Evolutionary conservation across 2,797 vertebrate genomes (phyloP), one percentile per base, ranked within the genome.

Genomic region (Rachycentron canadum): DNA sequence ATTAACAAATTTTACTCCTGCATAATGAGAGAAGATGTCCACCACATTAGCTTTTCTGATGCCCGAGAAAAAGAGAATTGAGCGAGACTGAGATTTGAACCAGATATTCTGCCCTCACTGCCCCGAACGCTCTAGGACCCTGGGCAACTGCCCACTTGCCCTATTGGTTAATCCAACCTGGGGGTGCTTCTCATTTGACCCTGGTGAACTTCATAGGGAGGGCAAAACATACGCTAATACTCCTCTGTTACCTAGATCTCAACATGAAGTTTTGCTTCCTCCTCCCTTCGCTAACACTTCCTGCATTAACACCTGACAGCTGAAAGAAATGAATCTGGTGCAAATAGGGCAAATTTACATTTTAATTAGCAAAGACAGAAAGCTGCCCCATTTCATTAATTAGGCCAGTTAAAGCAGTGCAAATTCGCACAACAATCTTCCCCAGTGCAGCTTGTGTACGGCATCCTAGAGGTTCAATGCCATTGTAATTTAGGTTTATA

Each of bases 341-440:
- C 30, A 87, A 89, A 86, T 80, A 69, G 80, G 79, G 17, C 82
- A 79, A 52, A 73, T 76, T 47, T 70, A 58, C 21, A 10, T 79
- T 86, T 82, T 86, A 90, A 89, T 90, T 86, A 90, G 80, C 64
- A 28, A 25, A 32, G 28, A 75, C 62, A 56, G 41, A 65, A 61
- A 62, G 43, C 45, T 73, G 78, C 73, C 82, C 74, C 65, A 45
- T 81, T 90, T 76, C 28, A 84, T 82, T 88, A 88, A 89, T 82
- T 73, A 87, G 90, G 82, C 12, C 79, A 81, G 61, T 88, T 82
- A 80, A 79, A 87, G 45, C 73, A 60, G 77, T 7, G 36, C 70
- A 81, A 21, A 17, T 11, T 41, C 73, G 66, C 70, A 60, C 13
- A 66, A 56, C n/a, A 7, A 13, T 58, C 50, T 30, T 12, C 47